Evolutionary conservation across 2,113 vertebrate genomes (phyloP), one percentile per base, ranked within the genome.

Genomic region (Aegithalos caudatus): DNA sequence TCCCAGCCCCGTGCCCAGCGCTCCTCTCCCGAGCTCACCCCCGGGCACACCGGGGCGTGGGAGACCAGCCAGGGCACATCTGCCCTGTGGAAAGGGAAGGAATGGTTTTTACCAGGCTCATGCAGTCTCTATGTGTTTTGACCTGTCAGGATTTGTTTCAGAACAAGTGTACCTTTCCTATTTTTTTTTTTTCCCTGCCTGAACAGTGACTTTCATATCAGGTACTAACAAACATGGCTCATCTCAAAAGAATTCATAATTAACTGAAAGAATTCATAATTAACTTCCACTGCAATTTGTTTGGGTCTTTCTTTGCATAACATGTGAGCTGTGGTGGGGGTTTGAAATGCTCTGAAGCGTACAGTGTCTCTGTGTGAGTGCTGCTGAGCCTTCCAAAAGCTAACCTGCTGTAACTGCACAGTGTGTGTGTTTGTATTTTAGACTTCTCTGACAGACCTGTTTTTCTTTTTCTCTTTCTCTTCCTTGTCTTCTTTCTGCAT

Each of bases 401-500:
- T 97, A 97, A 98, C 93, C 91, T 97, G 94, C 96, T 98, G 94
- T 98, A 97, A 97, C 92, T 98, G 97, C 97, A 91, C 96, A 95
- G 95, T 97, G 95, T 96, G 92, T 95, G 92, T 97, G 90, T 97
- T 91, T 93, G 88, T 97, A 64, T 98, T 96, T 85, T 92, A 96
- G 97, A 97, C 77, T 96, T 93, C 96, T 97, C 97, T 98, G 97
- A 98, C 97, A 97, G 97, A 98, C 94, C 70, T 98, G 88, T 98
- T 97, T 98, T 96, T 98, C 95, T 98, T 95, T 97, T 95, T 98
- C 96, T 97, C 96, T 97, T 95, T 95, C 90, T 95, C 91, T 98
- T 98, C 89, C 98, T 98, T 98, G 86, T 98, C 98, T 97, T 97
- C 98, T 98, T 98, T 99, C 98, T 98, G 98, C 98, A 98, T 98